A percentile compares a stretch with the other conserved stretches of the same genome.
Conservation (phyloP, 2,113 vertebrate genomes). For the Pithys albifrons region DNA sequence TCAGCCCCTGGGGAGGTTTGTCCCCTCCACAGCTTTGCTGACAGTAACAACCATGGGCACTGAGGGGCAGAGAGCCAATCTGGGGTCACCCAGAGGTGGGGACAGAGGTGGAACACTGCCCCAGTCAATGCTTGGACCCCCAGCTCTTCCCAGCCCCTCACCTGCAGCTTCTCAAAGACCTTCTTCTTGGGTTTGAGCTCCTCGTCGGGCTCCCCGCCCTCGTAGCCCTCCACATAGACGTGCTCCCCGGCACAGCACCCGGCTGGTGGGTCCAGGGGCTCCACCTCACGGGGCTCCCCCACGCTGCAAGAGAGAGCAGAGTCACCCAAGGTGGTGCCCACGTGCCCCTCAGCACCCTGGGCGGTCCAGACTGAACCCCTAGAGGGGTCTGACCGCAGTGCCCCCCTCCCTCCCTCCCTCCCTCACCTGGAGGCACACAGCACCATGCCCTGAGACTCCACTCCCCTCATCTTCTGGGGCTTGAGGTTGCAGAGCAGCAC, state of each 20-base stretch:
- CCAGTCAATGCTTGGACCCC: not conserved
- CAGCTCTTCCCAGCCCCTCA: conserved; percentile 30
- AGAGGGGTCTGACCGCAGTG: fast-evolving
- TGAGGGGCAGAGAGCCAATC: fast-evolving
- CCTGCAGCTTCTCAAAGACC: conserved; percentile 96
- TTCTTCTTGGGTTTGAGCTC: conserved; percentile 98
- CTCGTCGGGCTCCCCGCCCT: conserved; percentile 83
- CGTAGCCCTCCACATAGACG: conserved; percentile 89
- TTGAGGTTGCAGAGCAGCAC: conserved; percentile 94
- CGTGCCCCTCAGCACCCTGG: not conserved
- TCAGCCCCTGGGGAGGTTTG: not conserved
- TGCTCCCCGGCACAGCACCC: conserved; percentile 86
- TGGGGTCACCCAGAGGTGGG: not conserved
- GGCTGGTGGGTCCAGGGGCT: conserved; percentile 89
- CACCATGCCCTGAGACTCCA: conserved; percentile 96
- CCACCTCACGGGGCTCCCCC: conserved; percentile 82
- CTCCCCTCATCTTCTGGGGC: conserved; percentile 95
- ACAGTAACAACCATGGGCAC: not conserved
- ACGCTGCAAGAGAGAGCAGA: conserved; percentile 63
- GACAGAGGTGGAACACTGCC: not conserved
- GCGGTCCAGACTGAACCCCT: not conserved
- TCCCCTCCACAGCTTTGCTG: not conserved
- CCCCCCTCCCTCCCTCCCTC: not conserved
- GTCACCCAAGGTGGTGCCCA: not conserved
- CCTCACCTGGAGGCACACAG: conserved; percentile 91